A percentile compares a stretch with the other conserved stretches of the same genome.
Evolutionary conservation across 2,797 vertebrate species (phyloP).

Genomic region (Arnoldichthys spilopterus): DNA sequence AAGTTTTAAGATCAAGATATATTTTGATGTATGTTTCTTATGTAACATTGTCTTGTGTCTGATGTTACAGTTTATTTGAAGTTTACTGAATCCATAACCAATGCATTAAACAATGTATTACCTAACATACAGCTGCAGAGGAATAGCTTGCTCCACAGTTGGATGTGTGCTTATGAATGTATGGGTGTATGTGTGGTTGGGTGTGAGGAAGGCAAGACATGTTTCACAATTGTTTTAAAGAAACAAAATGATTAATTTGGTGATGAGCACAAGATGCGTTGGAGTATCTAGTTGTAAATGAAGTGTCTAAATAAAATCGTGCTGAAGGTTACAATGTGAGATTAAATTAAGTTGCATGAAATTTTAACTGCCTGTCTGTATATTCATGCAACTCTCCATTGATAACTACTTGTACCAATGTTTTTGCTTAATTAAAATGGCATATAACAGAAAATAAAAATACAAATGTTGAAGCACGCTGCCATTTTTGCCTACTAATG

Average conservation of each 20-base stretch:
- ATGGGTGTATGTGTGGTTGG: too few species aligned
- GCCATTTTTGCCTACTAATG: too few species aligned
- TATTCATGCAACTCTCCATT: too few species aligned
- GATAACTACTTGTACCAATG: too few species aligned
- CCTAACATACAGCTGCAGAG: background rate
- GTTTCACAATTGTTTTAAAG: background rate
- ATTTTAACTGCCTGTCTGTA: background rate
- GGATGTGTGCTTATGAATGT: conserved; percentile 2
- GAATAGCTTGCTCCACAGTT: background rate
- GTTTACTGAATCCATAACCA: background rate
- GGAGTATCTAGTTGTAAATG: background rate
- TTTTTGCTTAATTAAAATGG: too few species aligned
- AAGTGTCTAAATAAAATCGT: background rate
- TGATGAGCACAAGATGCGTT: background rate
- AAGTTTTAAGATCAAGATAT: too few species aligned
- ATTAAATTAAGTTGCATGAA: background rate
- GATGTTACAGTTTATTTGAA: background rate
- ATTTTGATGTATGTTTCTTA: background rate
- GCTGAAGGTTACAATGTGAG: background rate
- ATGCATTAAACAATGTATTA: background rate
- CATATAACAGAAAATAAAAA: too few species aligned
- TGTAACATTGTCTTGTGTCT: background rate
- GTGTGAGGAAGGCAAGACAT: background rate
- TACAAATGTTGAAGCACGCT: too few species aligned
- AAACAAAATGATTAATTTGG: background rate